These are phyloP conservation scores for Brachyhypopomus occidentalis DNA, from an alignment of 2,113 vertebrate species.

Conservation along the genomic window DNA sequence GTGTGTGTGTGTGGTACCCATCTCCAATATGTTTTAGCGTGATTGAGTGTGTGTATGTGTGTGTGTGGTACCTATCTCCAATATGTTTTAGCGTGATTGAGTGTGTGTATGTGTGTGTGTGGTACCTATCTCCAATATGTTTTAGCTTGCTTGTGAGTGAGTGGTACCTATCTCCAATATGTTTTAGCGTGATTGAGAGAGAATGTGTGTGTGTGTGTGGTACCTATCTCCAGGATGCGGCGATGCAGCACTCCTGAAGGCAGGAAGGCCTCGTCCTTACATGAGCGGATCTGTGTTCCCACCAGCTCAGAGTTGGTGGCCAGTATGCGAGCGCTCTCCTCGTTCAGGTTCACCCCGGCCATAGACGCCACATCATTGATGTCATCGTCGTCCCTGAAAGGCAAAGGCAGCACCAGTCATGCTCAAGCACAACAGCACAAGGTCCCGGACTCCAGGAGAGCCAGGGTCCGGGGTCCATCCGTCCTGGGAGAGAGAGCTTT, in stretches of 20 bases:
- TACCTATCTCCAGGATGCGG: slow-evolving; percentile 84
- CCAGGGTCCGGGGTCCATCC: no score
- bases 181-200: not conserved
- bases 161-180: not conserved
- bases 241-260: slow-evolving; percentile 80
- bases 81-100: no score
- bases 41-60: no score
- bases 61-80: no score
- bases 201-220: not conserved
- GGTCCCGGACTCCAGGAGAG: no score
- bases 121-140: no score
- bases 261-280: slow-evolving; percentile 87
- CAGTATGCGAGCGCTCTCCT: slow-evolving; percentile 85
- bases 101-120: no score
- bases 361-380: slow-evolving; percentile 87
- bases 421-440: no score
- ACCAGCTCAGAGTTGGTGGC: slow-evolving; percentile 84
- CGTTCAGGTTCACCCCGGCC: slow-evolving; percentile 85
- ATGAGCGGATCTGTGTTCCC: slow-evolving; percentile 82
- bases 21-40: no score
- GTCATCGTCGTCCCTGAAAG: slow-evolving; percentile 83
- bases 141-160: no score
- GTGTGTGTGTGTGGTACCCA: no score
- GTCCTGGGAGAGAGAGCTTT: no score
- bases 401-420: not conserved